Evolutionary conservation across 2,888 invertebrate genomes (phyloP).

Genomic region (Anagyrus pseudococci): DNA sequence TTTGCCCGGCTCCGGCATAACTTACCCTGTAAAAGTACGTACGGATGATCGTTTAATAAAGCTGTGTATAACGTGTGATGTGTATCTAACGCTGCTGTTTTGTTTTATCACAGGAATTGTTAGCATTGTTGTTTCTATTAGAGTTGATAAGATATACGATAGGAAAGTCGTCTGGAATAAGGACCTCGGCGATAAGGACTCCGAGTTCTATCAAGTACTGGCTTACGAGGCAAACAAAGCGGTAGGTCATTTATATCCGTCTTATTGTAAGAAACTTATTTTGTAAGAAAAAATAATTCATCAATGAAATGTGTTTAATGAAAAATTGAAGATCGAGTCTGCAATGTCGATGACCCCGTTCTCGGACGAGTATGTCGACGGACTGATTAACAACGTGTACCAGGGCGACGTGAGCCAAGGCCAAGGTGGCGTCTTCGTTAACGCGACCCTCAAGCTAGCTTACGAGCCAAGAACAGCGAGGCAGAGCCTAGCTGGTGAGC

Average conservation of each 20-base stretch:
- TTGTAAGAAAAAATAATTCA: slow-evolving; percentile 1
- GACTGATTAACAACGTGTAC: slow-evolving; percentile 80
- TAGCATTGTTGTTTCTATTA: slow-evolving; percentile 78
- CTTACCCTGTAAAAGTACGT: slow-evolving; percentile 56
- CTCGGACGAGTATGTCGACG: slow-evolving; percentile 84
- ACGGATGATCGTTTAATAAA: too few species aligned
- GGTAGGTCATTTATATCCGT: slow-evolving; percentile 68
- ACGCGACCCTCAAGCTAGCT: slow-evolving; percentile 78
- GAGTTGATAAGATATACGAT: slow-evolving; percentile 85
- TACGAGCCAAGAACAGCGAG: slow-evolving; percentile 64
- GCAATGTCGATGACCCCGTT: slow-evolving; percentile 93
- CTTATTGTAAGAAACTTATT: background rate
- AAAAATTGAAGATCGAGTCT: slow-evolving; percentile 76
- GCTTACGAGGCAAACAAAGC: slow-evolving; percentile 88
- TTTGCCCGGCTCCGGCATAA: slow-evolving; percentile 56
- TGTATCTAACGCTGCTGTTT: background rate
- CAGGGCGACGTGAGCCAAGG: slow-evolving; percentile 73
- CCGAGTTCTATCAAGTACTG: slow-evolving; percentile 81
- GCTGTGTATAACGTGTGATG: background rate
- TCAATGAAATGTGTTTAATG: background rate
- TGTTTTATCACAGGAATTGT: slow-evolving; percentile 66
- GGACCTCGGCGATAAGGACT: slow-evolving; percentile 76
- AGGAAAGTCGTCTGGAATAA: slow-evolving; percentile 79
- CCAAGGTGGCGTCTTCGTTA: slow-evolving; percentile 81
- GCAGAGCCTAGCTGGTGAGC: slow-evolving; percentile 72